Conservation (phyloP, 2,797 vertebrate genomes). For the Enteromius afrohamiltoni region DNA sequence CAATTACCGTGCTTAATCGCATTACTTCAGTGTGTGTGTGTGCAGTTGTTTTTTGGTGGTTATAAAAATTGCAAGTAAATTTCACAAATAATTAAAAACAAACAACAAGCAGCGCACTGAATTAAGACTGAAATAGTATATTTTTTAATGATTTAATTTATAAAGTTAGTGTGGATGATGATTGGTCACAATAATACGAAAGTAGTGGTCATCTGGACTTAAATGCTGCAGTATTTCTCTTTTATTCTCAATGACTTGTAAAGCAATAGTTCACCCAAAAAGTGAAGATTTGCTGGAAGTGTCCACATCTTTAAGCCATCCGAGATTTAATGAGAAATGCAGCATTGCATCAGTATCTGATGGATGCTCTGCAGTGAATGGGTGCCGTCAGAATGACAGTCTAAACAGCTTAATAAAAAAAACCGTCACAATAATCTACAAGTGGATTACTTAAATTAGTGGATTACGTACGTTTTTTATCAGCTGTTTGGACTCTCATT, state of each 20-base stretch:
- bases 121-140: background rate
- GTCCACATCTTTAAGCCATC: background rate
- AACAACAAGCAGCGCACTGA: background rate
- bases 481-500: no score
- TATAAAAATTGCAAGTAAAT: background rate
- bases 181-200: background rate
- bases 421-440: no score
- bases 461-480: no score
- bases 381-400: background rate
- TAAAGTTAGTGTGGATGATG: background rate
- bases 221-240: background rate
- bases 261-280: background rate
- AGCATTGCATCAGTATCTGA: background rate
- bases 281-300: background rate
- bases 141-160: no score
- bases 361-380: background rate
- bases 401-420: background rate
- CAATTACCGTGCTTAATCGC: background rate
- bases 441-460: no score
- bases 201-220: background rate
- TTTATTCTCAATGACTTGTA: background rate
- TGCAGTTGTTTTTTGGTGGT: background rate
- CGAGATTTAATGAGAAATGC: background rate
- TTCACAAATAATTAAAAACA: background rate
- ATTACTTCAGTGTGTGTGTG: constrained; percentile 12